A percentile compares a stretch with the other conserved stretches of the same genome.
Conservation (phyloP, 2,797 vertebrate genomes). For the Gouania willdenowi region DNA sequence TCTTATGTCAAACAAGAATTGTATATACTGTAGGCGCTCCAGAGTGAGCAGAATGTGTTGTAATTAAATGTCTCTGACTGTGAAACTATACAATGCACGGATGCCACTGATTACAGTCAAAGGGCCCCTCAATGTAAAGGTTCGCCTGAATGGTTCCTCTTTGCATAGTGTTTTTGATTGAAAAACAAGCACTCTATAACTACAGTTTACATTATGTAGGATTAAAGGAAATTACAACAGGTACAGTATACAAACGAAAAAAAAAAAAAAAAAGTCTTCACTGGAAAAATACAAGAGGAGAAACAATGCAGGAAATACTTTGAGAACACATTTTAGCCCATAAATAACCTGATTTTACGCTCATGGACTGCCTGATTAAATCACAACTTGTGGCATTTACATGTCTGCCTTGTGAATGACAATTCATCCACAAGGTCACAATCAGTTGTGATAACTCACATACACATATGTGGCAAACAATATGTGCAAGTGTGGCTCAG, state of each 20-base stretch:
- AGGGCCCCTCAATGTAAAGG: conserved; percentile 46
- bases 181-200: conserved; percentile 30
- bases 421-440: conserved; percentile 5
- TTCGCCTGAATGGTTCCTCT: conserved; percentile 21
- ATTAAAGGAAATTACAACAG: conserved; percentile 48
- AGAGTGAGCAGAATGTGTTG: conserved; percentile 49
- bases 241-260: no score
- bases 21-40: conserved; percentile 39
- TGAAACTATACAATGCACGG: conserved; percentile 63
- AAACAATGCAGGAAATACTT: conserved; percentile 22
- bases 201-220: conserved; percentile 44
- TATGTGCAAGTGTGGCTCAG: conserved; percentile 7
- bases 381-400: conserved; percentile 43
- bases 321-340: conserved; percentile 10
- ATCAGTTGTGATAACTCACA: conserved; percentile 23
- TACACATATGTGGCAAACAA: conserved; percentile 19
- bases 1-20: conserved; percentile 51
- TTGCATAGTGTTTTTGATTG: conserved; percentile 27
- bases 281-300: conserved; percentile 6
- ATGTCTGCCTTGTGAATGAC: conserved; percentile 8
- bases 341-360: conserved; percentile 31
- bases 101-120: conserved; percentile 62
- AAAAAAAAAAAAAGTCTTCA: conserved; percentile 19
- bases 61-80: conserved; percentile 59
- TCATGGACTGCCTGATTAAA: conserved; percentile 21